A percentile compares a stretch with the other conserved stretches of the same genome.
Conservation (phyloP, 2,797 vertebrate genomes). For the Sebastes cheni region DNA sequence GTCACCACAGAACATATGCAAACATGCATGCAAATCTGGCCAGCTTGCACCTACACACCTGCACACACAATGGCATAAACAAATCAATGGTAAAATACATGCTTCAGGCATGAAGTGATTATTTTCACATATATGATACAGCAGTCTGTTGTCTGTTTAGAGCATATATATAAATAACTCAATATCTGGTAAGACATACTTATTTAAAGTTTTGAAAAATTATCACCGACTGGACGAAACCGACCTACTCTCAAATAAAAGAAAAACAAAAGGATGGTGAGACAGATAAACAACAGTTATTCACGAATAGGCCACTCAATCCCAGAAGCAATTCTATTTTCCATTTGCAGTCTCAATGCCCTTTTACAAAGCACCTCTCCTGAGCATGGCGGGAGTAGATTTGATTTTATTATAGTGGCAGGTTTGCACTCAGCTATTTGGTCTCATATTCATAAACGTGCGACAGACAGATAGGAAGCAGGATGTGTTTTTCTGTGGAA, state of each 20-base stretch:
- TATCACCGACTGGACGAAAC: background rate
- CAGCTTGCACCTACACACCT: background rate
- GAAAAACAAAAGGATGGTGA: background rate
- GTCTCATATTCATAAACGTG: conserved; percentile 29
- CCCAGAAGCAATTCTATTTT: conserved; percentile 55
- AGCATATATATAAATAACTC: background rate
- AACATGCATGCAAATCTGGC: background rate
- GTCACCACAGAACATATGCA: conserved; percentile 24
- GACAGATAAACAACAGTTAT: background rate
- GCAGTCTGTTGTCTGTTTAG: background rate
- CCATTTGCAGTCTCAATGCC: conserved; percentile 28
- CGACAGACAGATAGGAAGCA: conserved; percentile 15
- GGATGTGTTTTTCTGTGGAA: conserved; percentile 28
- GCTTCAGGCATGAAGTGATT: background rate
- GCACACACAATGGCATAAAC: background rate
- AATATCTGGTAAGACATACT: background rate
- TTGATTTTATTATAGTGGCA: conserved; percentile 40
- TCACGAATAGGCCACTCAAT: background rate
- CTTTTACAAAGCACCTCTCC: conserved; percentile 31
- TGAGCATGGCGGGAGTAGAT: background rate
- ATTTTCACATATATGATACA: background rate
- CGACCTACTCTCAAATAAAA: background rate
- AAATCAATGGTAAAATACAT: background rate
- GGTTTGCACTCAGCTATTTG: conserved; percentile 16
- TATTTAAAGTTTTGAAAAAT: background rate